A percentile compares a stretch with the other conserved stretches of the same genome.
Conservation (phyloP, 92 coral and sea anemone genomes). For the Pocillopora grandis region DNA sequence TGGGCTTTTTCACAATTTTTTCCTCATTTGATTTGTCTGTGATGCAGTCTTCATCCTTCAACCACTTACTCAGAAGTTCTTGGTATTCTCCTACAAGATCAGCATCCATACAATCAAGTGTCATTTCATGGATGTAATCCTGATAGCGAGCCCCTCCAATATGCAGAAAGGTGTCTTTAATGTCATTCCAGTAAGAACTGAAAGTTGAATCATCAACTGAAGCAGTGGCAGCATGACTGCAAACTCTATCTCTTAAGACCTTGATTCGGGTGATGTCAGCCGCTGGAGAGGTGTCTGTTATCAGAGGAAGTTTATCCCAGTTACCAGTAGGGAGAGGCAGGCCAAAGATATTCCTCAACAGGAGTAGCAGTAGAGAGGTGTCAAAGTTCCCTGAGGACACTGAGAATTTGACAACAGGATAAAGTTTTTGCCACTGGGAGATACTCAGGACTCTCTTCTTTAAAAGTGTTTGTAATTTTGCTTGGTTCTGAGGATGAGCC, state of each 20-base stretch:
- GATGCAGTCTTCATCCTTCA: not conserved
- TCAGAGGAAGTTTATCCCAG: slow-evolving; percentile 21
- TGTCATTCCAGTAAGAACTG: slow-evolving; percentile 33
- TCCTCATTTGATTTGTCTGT: not conserved
- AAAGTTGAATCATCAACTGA: slow-evolving; percentile 25
- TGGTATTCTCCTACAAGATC: slow-evolving; percentile 14
- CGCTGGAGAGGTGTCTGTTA: slow-evolving; percentile 17
- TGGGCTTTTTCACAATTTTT: not conserved
- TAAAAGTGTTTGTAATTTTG: slow-evolving; percentile 2
- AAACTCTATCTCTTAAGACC: slow-evolving; percentile 24
- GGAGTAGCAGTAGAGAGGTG: slow-evolving; percentile 31
- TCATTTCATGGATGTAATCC: slow-evolving; percentile 5
- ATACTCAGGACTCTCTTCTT: slow-evolving; percentile 8
- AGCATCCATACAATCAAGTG: slow-evolving; percentile 17
- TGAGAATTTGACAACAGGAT: slow-evolving; percentile 13
- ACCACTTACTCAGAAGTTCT: not conserved
- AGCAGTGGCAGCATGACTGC: slow-evolving; percentile 15
- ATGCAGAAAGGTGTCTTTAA: slow-evolving; percentile 22
- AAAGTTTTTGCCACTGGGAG: slow-evolving; percentile 36
- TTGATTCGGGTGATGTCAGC: slow-evolving; percentile 43
- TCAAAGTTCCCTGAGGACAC: slow-evolving; percentile 38
- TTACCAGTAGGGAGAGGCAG: slow-evolving; percentile 28
- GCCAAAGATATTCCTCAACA: slow-evolving; percentile 31
- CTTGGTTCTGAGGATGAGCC: not conserved
- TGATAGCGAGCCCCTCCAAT: slow-evolving; percentile 30